Percentiles rank a stretch among this genome's conserved stretches.
Evolutionary conservation across 2,113 vertebrate species (phyloP).

Genomic region (Apteryx mantelli): DNA sequence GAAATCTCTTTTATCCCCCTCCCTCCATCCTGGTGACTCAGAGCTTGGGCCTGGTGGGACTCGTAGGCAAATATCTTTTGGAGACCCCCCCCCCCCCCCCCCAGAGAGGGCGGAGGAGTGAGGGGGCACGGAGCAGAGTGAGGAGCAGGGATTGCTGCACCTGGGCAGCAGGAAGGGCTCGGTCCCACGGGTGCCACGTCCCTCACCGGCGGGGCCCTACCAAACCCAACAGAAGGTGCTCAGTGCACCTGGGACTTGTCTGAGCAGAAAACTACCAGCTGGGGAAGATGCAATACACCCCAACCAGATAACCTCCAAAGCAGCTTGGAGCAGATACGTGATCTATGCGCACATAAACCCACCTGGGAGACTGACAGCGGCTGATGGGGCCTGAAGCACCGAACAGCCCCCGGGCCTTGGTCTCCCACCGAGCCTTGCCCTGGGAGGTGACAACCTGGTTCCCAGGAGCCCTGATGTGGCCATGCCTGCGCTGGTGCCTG

Average conservation of each 20-base stretch:
- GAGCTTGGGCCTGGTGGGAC: neutral
- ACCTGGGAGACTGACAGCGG: neutral
- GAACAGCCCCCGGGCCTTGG: neutral
- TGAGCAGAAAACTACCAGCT: no score
- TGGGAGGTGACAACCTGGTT: neutral
- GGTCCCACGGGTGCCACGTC: neutral
- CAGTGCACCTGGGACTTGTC: neutral
- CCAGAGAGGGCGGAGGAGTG: neutral
- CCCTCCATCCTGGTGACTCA: neutral
- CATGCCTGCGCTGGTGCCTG: no score
- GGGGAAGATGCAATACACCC: neutral
- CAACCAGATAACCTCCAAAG: neutral
- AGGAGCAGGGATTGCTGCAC: neutral
- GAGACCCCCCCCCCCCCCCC: rapidly evolving
- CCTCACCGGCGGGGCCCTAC: neutral
- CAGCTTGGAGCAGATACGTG: neutral
- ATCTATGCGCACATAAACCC: neutral
- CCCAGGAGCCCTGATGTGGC: neutral
- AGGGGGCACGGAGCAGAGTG: neutral
- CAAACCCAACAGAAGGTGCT: neutral
- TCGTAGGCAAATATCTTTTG: neutral
- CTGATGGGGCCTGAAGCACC: neutral
- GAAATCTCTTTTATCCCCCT: neutral
- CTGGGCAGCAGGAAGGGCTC: neutral
- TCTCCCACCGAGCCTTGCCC: neutral